These are phyloP conservation scores for Penaeus vannamei DNA, from an alignment of 1,140 invertebrate genomes.

Conservation along the genomic window DNA sequence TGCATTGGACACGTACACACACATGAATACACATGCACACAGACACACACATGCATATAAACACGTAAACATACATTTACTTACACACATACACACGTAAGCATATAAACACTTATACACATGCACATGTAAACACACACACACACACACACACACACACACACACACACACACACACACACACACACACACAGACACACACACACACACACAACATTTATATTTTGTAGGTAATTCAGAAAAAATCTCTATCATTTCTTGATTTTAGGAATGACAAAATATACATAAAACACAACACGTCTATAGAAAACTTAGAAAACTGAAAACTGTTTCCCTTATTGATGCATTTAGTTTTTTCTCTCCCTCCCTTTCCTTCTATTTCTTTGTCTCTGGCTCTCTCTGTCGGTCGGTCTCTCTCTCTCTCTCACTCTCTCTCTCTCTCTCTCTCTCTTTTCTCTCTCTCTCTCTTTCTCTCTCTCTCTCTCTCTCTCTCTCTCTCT, in stretches of 20 bases:
- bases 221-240: no score
- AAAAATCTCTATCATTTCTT: not conserved
- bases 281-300: not conserved
- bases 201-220: no score
- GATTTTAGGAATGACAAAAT: not conserved
- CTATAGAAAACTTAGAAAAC: not conserved
- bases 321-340: not conserved
- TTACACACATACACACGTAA: no score
- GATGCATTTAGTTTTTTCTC: not conserved
- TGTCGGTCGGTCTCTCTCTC: no score
- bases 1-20: no score
- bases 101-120: not conserved
- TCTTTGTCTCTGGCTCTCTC: not conserved
- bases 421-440: no score
- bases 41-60: not conserved
- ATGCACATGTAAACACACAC: no score
- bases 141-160: slow-evolving; percentile 11
- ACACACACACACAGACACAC: not conserved
- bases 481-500: not conserved
- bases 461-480: no score
- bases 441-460: not conserved
- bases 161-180: slow-evolving; percentile 11
- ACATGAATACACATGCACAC: not conserved
- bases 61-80: not conserved
- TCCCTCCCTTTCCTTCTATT: not conserved